These are phyloP conservation scores for Drosophila imparisetae DNA, from an alignment of 2,888 invertebrate species.

Conservation along the genomic window DNA sequence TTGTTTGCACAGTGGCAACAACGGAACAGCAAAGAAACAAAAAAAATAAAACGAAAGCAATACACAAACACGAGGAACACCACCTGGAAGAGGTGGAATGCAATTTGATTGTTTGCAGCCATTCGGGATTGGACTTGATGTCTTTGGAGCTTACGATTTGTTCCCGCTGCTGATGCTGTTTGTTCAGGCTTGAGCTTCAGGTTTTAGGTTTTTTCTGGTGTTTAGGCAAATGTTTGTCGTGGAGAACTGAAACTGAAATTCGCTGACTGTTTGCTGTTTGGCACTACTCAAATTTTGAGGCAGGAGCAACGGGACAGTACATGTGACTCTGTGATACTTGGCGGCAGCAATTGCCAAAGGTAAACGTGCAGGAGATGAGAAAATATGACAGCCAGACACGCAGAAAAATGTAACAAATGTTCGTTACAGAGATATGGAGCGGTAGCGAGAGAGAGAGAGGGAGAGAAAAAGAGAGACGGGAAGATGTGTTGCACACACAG, in stretches of 20 bases:
- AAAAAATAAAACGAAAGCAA: background rate
- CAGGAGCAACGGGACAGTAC: background rate
- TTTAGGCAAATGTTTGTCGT: conserved; percentile 68
- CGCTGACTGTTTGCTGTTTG: conserved; percentile 57
- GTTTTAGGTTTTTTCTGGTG: conserved; percentile 13
- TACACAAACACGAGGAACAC: conserved; percentile 16
- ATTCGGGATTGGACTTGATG: conserved; percentile 31
- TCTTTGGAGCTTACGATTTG: conserved; percentile 39
- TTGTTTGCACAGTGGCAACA: conserved; percentile 52
- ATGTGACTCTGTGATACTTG: conserved; percentile 12
- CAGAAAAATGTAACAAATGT: conserved; percentile 68
- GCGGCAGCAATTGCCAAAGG: conserved; percentile 67
- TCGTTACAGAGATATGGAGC: background rate
- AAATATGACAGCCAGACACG: conserved; percentile 73
- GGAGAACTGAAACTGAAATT: conserved; percentile 40
- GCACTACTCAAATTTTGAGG: conserved; percentile 66
- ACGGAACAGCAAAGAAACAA: conserved; percentile 13
- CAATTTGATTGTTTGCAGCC: conserved; percentile 59
- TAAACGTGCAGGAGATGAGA: conserved; percentile 71
- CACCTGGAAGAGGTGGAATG: conserved; percentile 40
- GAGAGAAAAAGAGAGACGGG: background rate
- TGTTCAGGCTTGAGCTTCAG: conserved; percentile 31
- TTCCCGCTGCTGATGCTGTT: conserved; percentile 35
- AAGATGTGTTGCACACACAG: conserved; percentile 47
- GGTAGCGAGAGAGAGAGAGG: background rate